Percentiles rank a stretch among this genome's conserved stretches.
These are phyloP conservation scores for Hydrophis major DNA, from an alignment of 2,797 vertebrate species.

Conservation along the genomic window DNA sequence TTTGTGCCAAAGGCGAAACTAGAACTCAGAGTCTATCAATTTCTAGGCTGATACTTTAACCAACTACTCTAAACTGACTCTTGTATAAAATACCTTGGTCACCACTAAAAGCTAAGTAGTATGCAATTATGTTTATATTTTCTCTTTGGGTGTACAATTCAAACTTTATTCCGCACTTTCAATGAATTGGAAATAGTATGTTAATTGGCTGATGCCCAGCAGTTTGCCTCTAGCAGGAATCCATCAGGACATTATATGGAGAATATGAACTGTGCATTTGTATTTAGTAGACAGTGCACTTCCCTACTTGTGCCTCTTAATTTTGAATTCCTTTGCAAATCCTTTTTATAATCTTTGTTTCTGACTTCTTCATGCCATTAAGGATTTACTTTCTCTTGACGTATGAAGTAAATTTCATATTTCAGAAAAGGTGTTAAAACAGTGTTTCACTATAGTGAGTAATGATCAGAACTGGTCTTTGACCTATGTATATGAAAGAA, in stretches of 20 bases:
- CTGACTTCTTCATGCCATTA: background rate
- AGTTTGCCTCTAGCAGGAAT: background rate
- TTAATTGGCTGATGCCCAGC: background rate
- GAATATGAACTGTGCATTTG: background rate
- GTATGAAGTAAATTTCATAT: constrained; percentile 27
- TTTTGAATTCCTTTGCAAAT: constrained; percentile 5
- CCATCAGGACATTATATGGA: background rate
- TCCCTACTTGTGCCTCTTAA: background rate
- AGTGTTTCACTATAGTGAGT: constrained; percentile 21
- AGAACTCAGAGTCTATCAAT: background rate
- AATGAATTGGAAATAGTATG: background rate
- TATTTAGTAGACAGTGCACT: background rate
- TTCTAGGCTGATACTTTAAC: background rate
- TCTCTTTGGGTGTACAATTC: background rate
- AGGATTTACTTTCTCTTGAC: constrained; percentile 16
- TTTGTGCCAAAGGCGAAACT: background rate
- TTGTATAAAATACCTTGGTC: background rate
- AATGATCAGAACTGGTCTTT: constrained; percentile 15
- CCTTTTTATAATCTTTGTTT: constrained; percentile 21
- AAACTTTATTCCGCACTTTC: background rate
- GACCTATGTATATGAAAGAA: constrained; percentile 5
- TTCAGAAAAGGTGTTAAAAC: constrained; percentile 40
- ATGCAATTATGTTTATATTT: background rate
- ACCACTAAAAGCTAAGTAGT: background rate
- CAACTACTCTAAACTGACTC: background rate